phyloP scores from a whole-genome alignment of 2,888 invertebrate species.

The Dermolepida albohirtum region DNA sequence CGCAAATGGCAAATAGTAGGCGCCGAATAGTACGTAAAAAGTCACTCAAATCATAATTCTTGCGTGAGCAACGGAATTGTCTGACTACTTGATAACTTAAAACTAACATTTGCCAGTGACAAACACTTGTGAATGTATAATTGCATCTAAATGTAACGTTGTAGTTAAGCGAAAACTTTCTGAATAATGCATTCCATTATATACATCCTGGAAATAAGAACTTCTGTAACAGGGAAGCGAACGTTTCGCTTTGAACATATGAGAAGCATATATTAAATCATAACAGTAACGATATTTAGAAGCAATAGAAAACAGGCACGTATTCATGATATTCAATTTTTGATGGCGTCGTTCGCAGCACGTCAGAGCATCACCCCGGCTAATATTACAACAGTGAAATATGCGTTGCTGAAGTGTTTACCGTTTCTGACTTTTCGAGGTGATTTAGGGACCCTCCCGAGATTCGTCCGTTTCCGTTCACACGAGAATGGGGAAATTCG shows the following conservation, averaged over 20 bases:
- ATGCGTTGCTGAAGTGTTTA: slow-evolving; percentile 28
- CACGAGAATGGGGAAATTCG: slow-evolving; percentile 27
- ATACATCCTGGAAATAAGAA: not conserved
- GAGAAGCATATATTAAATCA: slow-evolving; percentile 15
- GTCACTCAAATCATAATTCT: too few species aligned
- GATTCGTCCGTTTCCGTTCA: slow-evolving; percentile 17
- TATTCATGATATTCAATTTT: slow-evolving; percentile 29
- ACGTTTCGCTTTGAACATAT: not conserved
- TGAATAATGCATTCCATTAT: too few species aligned
- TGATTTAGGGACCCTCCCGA: slow-evolving; percentile 22
- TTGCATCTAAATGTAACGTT: too few species aligned
- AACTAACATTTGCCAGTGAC: too few species aligned
- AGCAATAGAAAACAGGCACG: slow-evolving; percentile 16
- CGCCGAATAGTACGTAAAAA: too few species aligned
- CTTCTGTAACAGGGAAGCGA: not conserved
- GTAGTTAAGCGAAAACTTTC: too few species aligned
- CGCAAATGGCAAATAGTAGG: too few species aligned
- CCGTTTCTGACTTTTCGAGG: slow-evolving; percentile 18
- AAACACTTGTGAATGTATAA: too few species aligned
- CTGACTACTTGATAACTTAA: too few species aligned
- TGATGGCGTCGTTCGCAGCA: slow-evolving; percentile 6
- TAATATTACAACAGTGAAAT: slow-evolving; percentile 23
- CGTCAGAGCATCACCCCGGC: slow-evolving; percentile 2
- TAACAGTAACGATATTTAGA: slow-evolving; percentile 1
- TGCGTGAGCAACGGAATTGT: too few species aligned